phyloP scores from a whole-genome alignment of 2,888 invertebrate genomes.

The Vannuccia rotundouncinata region DNA sequence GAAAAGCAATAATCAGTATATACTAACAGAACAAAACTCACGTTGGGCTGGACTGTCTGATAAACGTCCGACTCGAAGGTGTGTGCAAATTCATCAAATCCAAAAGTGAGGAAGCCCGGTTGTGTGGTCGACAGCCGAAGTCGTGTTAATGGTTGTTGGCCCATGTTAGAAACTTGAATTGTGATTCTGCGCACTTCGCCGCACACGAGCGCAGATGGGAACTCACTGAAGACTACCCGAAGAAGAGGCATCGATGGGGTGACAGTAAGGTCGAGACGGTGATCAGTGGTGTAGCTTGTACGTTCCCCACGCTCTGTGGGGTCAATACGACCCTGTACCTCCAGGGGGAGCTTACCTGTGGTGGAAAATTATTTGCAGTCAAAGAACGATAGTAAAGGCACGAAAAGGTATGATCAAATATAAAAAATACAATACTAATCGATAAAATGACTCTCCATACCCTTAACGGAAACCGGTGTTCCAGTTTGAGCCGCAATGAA shows the following conservation, averaged over 20 bases:
- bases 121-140: constrained; percentile 64
- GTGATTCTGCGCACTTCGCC: constrained; percentile 68
- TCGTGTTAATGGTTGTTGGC: constrained; percentile 58
- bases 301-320: neutral
- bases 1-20: no score
- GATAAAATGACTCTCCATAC: no score
- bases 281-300: neutral
- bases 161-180: constrained; percentile 66
- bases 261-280: constrained; percentile 63
- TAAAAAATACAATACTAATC: no score
- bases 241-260: constrained; percentile 74
- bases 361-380: no score
- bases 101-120: constrained; percentile 65
- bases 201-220: constrained; percentile 65
- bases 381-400: no score
- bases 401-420: no score
- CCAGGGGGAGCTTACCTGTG: neutral
- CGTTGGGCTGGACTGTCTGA: constrained; percentile 40
- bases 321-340: neutral
- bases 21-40: no score
- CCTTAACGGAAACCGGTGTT: neutral
- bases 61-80: constrained; percentile 46
- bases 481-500: neutral
- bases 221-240: constrained; percentile 68
- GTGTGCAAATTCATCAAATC: constrained; percentile 43